Conservation (phyloP, 1,140 invertebrate genomes). For the Ceratitis capitata region DNA sequence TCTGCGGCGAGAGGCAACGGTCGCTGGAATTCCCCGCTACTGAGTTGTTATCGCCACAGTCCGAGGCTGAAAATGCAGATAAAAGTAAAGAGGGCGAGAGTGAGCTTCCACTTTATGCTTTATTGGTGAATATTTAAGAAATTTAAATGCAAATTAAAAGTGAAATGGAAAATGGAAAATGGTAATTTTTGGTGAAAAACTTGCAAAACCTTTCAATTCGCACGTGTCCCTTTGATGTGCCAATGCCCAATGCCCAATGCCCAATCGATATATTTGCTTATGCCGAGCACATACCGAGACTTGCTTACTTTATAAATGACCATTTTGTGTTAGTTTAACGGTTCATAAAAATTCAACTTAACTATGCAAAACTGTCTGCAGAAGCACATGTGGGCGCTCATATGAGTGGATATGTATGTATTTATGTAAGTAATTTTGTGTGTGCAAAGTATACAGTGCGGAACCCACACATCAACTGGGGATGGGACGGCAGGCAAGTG, state of each 20-base stretch:
- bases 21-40: conserved; percentile 61
- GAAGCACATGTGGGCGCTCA: neutral
- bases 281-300: neutral
- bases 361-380: conserved; percentile 17
- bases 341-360: conserved; percentile 25
- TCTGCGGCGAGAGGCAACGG: conserved; percentile 58
- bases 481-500: neutral
- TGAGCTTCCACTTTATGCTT: conserved; percentile 1
- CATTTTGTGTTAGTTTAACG: conserved; percentile 33
- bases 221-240: conserved; percentile 39
- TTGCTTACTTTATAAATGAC: conserved; percentile 33
- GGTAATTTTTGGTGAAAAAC: neutral
- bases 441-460: neutral
- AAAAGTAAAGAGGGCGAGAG: neutral
- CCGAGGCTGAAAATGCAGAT: conserved; percentile 53
- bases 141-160: conserved; percentile 11
- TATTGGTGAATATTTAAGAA: conserved; percentile 1
- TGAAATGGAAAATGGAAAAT: neutral
- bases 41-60: conserved; percentile 62
- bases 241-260: too few relatives aligned
- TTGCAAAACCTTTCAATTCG: conserved; percentile 15
- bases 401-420: neutral
- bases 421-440: neutral
- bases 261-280: conserved; percentile 11
- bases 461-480: conserved; percentile 13